Evolutionary conservation across 2,797 vertebrate genomes (phyloP).

Genomic region (Sorex maritimensis): DNA sequence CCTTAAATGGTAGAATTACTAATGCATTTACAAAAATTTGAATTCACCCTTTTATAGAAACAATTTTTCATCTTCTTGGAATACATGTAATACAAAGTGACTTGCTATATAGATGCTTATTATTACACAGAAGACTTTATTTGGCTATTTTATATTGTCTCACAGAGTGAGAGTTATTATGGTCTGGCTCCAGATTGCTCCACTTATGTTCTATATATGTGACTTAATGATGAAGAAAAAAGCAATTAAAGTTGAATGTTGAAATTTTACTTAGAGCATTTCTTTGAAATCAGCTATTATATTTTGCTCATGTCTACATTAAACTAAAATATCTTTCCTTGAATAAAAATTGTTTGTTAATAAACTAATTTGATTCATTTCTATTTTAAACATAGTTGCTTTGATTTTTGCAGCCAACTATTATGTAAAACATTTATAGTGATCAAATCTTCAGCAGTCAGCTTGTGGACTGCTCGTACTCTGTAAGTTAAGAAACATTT

Average conservation of each 20-base stretch:
- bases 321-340: conserved; percentile 49
- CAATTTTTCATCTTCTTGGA: conserved; percentile 67
- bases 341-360: conserved; percentile 35
- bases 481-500: conserved; percentile 31
- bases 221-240: conserved; percentile 73
- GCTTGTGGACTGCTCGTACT: neutral
- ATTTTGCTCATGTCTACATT: conserved; percentile 43
- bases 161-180: conserved; percentile 61
- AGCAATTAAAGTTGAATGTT: conserved; percentile 68
- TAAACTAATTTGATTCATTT: conserved; percentile 48
- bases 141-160: conserved; percentile 21
- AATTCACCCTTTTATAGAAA: neutral
- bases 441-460: neutral
- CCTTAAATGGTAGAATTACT: conserved; percentile 82
- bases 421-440: conserved; percentile 19
- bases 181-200: conserved; percentile 1
- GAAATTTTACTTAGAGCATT: conserved; percentile 64
- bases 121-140: conserved; percentile 55
- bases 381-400: neutral
- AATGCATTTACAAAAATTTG: conserved; percentile 45
- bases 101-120: conserved; percentile 53
- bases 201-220: conserved; percentile 64
- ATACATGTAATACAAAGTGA: conserved; percentile 41
- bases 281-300: conserved; percentile 61
- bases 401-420: conserved; percentile 21